Base-by-base conservation (phyloP, 2,113 vertebrate genomes). In the Cochlearius cochlearius region DNA sequence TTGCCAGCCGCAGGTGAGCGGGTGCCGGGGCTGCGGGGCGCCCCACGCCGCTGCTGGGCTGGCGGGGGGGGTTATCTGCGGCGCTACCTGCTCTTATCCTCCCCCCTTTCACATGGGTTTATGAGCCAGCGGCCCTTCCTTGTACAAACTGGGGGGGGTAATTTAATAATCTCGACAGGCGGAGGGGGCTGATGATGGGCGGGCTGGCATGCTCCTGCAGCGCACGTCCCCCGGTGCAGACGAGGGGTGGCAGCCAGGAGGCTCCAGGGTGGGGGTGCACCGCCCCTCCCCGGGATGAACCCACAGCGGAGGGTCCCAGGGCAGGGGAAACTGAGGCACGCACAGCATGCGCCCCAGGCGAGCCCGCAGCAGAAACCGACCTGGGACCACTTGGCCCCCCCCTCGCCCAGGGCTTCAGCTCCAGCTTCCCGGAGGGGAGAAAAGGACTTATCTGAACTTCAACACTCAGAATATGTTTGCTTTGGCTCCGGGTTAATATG, bases 271-370 rank as follows among this genome's bases (percentile, higher is more conserved):
- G 19, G 45, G 39, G 47, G 3, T 72, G 63, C 27, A 72, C 15
- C 8, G 11, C 16, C 13, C 41, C 45, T 47, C 8, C 30, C 12
- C 0, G 0, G 15, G 45, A 30, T 4, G 5, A 38, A 34, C 23
- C 36, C n/a, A 7, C 1, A 0, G 32, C 0, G 2, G 17, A 53
- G 34, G 30, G 17, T 21, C 15, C 47, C n/a, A 18, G 23, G n/a
- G 27, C 53, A 29, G 67, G 72, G 71, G 78, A 92, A 94, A 88
- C 78, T 36, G 85, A 88, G 88, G 92, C 74, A 79, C 53, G 3
- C 41, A 12, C 8, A 38, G 59, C 63, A 7, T 3, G 0, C 0
- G 0, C 12, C 14, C 29, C 23, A 34, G 12, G 10, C 0, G 2
- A 50, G 30, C 47, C 2, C 2, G 3, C 5, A 5, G 38, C 22